Base-by-base conservation (phyloP, 2,888 invertebrate genomes). In the Ectemnius lituratus region DNA sequence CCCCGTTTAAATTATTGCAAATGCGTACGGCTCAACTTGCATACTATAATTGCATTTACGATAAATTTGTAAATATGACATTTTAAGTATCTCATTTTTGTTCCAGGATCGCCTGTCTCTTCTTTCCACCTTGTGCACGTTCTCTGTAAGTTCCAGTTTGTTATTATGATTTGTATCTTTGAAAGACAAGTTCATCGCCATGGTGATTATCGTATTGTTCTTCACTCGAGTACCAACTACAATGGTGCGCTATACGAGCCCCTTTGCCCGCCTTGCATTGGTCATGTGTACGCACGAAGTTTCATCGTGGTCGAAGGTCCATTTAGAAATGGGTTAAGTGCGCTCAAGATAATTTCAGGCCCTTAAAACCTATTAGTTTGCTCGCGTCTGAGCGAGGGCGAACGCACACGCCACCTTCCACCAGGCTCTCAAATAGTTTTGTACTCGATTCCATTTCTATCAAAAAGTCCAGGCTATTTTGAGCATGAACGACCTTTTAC, bases 251-350 rank as follows among this genome's bases (percentile, higher is more conserved):
- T 79, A 37, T 37, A 37, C 6, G 5, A 37, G 37, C 37, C 37
- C 37, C 37, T 37, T 37, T 70, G 62, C 62, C 65, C 66, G 72
- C 70, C 65, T 57, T 46, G 68, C 69, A 69, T 62, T 66, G 67
- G 20, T n/a, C 56, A 20, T 49, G 64, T 62, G 74, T 71, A 6
- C 37, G 11, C 37, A 37, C 37, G 37, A 80, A 76, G 3, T 23
- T 23, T 3, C 23, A 23, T 80, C 79, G 67, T 73, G 68, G 80
- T 83, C 83, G 82, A 87, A 88, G 87, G 85, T 86, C 85, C 83
- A 84, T 85, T 81, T 82, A 70, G 79, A 86, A 86, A 84, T 86
- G 81, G 85, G 87, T 87, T 87, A 86, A 87, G 85, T 84, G 81
- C 83, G 83, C 83, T 83, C 80, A 81, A 80, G 84, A 82, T 86